Base-by-base conservation (phyloP, 2,888 invertebrate species). In the Tetropium fuscum region DNA sequence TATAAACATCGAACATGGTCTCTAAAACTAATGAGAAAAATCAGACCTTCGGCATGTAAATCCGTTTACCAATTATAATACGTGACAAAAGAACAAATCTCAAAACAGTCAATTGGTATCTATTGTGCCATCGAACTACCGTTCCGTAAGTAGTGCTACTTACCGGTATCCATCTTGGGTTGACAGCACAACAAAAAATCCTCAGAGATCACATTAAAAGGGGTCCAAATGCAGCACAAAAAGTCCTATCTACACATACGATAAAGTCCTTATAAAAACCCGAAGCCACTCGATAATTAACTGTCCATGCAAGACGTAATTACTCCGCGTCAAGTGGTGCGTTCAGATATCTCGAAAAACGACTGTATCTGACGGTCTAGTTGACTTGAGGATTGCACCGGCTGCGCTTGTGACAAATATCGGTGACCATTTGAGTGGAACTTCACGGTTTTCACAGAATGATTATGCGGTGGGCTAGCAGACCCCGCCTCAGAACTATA, bases 401-500 rank as follows among this genome's bases (percentile, higher is more conserved):
- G 63, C 63, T 53, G 60, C 57, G 56, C 66, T 69, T 70, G 68
- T 73, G 74, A 58, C 62, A 62, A 76, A 76, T 76, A 73, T 73
- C 73, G 63, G 73, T 71, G 73, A 74, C 74, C 76, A 76, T 76
- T 77, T 76, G 76, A 74, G 68, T 74, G 74, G 72, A 75, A 36
- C 68, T 72, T 74, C 72, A 74, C 67, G 73, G 69, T 71, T 67
- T 66, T 70, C 66, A 68, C 66, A 70, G 68, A 64, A 67, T 55
- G 63, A 66, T 66, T 64, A 68, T 66, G 63, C 61, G 10, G 59
- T 47, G 59, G 60, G 59, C 49, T 30, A 10, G 54, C 13, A 8
- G 13, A 32, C 47, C 36, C 58, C 54, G 57, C 64, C 60, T 30
- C 11, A 7, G 6, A 6, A 19, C 55, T 58, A 60, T 62, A 65